Evolutionary conservation across 2,113 vertebrate species (phyloP).

Genomic region (Muntiacus muntjak): DNA sequence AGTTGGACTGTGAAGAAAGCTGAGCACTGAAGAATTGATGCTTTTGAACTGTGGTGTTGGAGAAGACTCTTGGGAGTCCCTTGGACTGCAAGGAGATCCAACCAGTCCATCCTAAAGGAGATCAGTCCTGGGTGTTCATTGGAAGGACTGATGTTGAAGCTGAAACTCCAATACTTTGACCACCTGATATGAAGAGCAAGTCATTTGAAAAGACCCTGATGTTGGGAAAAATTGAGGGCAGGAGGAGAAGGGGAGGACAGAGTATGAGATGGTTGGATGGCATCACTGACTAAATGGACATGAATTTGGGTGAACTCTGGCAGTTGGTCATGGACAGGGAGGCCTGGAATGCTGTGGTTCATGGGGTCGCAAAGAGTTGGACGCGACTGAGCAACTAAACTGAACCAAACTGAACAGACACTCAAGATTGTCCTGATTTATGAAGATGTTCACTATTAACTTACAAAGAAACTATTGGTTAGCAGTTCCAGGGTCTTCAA

Average conservation of each 20-base stretch:
- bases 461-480: not conserved
- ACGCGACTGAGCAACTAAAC: not conserved
- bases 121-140: not conserved
- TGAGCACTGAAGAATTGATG: not conserved
- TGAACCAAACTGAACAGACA: not conserved
- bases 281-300: not conserved
- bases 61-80: not conserved
- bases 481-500: not conserved
- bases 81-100: not conserved
- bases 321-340: not conserved
- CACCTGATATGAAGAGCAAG: accelerated
- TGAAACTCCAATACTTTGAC: not conserved
- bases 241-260: not conserved
- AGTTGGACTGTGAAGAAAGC: not conserved
- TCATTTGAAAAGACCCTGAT: not conserved
- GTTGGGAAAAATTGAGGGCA: not conserved
- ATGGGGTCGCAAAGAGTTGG: not conserved
- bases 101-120: not conserved
- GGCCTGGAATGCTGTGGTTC: not conserved
- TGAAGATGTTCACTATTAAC: not conserved
- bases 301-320: not conserved
- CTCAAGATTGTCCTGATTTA: not conserved
- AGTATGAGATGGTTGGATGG: not conserved
- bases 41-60: not conserved
- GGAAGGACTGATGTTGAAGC: not conserved